Evolutionary conservation across 2,113 vertebrate genomes (phyloP), one percentile per base, ranked within the genome.

Genomic region (Eclectus roratus): DNA sequence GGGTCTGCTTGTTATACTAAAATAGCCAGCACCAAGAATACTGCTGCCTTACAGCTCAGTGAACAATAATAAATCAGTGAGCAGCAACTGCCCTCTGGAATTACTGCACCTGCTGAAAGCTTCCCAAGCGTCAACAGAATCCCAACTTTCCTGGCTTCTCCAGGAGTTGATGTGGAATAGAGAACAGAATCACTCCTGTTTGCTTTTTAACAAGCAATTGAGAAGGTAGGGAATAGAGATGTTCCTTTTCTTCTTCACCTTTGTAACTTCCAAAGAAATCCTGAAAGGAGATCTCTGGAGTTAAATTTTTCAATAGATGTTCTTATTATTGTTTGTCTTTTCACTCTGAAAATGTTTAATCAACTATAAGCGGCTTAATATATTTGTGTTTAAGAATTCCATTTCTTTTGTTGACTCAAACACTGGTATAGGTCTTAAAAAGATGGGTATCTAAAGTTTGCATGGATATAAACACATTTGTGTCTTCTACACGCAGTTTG

Each of bases 1-100:
- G 93, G 71, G 56, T 96, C 91, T 93, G 72, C 92, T 95, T 96
- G 85, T 97, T 96, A 94, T 77, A 86, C 79, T 97, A 97, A 96
- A 81, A 86, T 29, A 94, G 55, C 28, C 56, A 92, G 47, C 55
- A 33, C 80, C 73, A 86, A 94, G 68, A 90, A 83, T 9, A 35
- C 68, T 44, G 70, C 74, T 96, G 79, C 68, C 76, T 95, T 77
- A 91, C 37, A 86, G 76, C 44, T 71, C 78, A 91, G n/a, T 80
- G 80, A 97, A 73, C 72, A 96, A 68, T 18, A 87, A 37, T 58
- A 92, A 95, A 96, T 96, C 49, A 94, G n/a, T 41, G 56, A 58
- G 33, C 73, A 94, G 52, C 31, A 72, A 27, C 25, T 63, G 29
- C 78, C 83, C 47, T 81, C 68, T 43, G 37, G 37, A 95, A 80